Evolutionary conservation across 2,888 invertebrate species (phyloP).

Genomic region (Entomobrya multifasciata): DNA sequence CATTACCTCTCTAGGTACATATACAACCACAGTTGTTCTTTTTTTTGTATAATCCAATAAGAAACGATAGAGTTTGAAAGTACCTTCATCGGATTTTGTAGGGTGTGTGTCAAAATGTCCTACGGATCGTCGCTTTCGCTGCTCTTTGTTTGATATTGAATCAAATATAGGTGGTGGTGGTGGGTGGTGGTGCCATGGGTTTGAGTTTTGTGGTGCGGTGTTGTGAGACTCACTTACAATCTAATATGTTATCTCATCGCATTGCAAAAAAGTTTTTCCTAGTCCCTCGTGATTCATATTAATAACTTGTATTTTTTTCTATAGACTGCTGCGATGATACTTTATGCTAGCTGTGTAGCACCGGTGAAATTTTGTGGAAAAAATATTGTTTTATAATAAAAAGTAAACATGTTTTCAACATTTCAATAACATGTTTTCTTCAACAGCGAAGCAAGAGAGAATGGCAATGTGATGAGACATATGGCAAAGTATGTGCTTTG

Average conservation of each 20-base stretch:
- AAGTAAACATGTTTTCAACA: conserved; percentile 52
- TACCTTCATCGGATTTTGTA: conserved; percentile 25
- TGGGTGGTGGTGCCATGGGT: conserved; percentile 42
- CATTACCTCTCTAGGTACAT: background rate
- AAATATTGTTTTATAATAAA: conserved; percentile 23
- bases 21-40: conserved; percentile 22
- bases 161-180: conserved; percentile 26
- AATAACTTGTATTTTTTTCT: conserved; percentile 74
- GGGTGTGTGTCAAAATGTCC: conserved; percentile 64
- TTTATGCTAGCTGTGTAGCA: too few species aligned
- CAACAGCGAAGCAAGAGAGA: conserved; percentile 62
- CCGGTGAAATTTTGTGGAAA: conserved; percentile 30
- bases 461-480: conserved; percentile 68
- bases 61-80: conserved; percentile 10
- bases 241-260: conserved; percentile 39
- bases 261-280: conserved; percentile 51
- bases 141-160: conserved; percentile 64
- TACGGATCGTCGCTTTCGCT: conserved; percentile 61
- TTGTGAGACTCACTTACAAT: conserved; percentile 40
- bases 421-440: conserved; percentile 54
- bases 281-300: conserved; percentile 68
- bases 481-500: conserved; percentile 64
- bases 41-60: conserved; percentile 27
- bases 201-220: too few species aligned
- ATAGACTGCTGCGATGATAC: background rate